Evolutionary conservation across 2,113 vertebrate species (phyloP), one percentile per base, ranked within the genome.

Genomic region (Ellobius talpinus): DNA sequence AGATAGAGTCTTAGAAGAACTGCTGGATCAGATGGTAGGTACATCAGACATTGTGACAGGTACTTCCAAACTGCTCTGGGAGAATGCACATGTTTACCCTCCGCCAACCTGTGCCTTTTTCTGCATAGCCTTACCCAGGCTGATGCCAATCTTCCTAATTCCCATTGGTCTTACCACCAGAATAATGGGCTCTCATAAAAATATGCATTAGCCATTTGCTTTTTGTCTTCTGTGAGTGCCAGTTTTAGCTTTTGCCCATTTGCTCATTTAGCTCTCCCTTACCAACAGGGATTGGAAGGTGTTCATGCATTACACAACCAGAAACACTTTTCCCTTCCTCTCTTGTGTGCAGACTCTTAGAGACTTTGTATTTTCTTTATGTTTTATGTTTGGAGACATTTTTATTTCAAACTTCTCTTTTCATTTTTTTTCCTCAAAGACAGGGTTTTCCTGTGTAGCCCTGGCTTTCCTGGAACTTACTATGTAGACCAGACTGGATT

Each of bases 1-100:
- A 89, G 9, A 87, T 33, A 36, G 36, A 91, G 52, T 93, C n/a
- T 95, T 78, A 82, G 24, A 74, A 90, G 65, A 91, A 96, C n/a
- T 78, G 16, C 45, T 65, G 33, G 77, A 33, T 86, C 23, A 87
- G 94, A 72, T 86, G 24, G 10, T 65, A 45, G 24, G 10, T 65
- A 45, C 14, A 82, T 87, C 72, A 66, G 91, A 55, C 76, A 93
- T 86, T 47, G 86, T 96, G 74, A 85, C 92, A 78, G 52, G 55
- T 65, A 77, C 61, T 93, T 91, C 10, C 39, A 93, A 82, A 72
- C 33, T 95, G 33, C 9, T 89, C 58, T 87, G 10, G 47, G 55
- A 76, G 76, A 77, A 5, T 70, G 7, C 31, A 65, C 45, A 79
- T 85, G 78, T 86, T 95, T 89, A 87, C 81, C 91, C 78, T 81